Conservation (phyloP, 2,113 vertebrate genomes). For the Atlantisia rogersi region DNA sequence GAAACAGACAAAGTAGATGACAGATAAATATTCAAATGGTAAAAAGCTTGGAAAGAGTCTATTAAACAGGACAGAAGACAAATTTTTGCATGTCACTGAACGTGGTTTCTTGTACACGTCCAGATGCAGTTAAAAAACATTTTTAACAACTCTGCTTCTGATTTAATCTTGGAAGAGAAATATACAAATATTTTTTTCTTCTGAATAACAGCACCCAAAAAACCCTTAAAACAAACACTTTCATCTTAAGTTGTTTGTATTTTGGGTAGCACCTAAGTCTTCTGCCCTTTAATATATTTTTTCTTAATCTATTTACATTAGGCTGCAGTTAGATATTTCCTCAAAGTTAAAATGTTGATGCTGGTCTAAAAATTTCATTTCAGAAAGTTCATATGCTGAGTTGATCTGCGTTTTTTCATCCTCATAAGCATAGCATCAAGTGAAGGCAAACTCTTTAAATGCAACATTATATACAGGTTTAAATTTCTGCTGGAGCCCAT, state of each 20-base stretch:
- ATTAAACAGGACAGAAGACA: neutral
- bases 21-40: neutral
- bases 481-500: neutral
- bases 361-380: neutral
- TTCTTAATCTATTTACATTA: neutral
- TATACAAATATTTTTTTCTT: neutral
- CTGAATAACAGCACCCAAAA: neutral
- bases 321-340: neutral
- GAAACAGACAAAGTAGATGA: neutral
- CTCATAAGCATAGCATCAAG: neutral
- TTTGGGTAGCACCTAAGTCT: neutral
- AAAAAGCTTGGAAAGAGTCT: neutral
- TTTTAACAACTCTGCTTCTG: neutral
- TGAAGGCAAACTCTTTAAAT: neutral
- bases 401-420: neutral
- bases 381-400: neutral
- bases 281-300: neutral
- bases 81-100: neutral
- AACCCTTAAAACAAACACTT: neutral
- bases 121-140: neutral
- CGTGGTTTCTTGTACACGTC: neutral
- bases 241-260: neutral
- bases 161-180: neutral
- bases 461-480: neutral
- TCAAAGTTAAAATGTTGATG: neutral